Conservation (phyloP, 1,140 invertebrate genomes). For the Maconellicoccus hirsutus region DNA sequence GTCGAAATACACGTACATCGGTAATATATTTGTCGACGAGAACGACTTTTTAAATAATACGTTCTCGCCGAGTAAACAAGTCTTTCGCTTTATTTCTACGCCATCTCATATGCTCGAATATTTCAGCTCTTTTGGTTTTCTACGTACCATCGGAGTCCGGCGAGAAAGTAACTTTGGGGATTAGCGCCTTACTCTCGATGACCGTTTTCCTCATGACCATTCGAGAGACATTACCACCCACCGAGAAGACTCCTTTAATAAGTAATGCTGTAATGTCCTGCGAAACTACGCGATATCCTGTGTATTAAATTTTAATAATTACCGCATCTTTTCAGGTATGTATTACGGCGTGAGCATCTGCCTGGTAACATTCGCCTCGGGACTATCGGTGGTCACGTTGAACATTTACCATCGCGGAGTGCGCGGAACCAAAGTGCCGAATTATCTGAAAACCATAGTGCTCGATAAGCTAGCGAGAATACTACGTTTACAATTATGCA, state of each 20-base stretch:
- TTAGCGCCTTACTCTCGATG: conserved; percentile 81
- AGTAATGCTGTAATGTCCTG: conserved; percentile 61
- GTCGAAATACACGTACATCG: too few species aligned
- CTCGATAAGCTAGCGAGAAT: conserved; percentile 49
- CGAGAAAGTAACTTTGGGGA: conserved; percentile 76
- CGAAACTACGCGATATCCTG: too few species aligned
- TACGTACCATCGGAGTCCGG: conserved; percentile 86
- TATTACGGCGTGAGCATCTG: conserved; percentile 88
- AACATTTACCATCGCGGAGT: conserved; percentile 79
- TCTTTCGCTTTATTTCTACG: too few species aligned
- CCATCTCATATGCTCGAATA: too few species aligned
- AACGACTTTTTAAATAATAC: too few species aligned
- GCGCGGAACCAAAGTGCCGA: conserved; percentile 61
- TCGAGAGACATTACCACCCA: conserved; percentile 77
- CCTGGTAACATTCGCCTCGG: conserved; percentile 77
- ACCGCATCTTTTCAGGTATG: conserved; percentile 47
- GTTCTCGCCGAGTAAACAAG: too few species aligned
- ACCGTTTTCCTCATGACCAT: conserved; percentile 91
- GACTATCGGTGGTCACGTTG: conserved; percentile 68
- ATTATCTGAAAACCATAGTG: conserved; percentile 52
- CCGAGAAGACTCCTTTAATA: conserved; percentile 81
- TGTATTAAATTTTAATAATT: background rate
- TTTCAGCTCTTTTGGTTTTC: conserved; percentile 72
- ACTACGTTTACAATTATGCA: conserved; percentile 50
- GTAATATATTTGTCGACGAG: too few species aligned